Percentiles rank a stretch among this genome's conserved stretches.
Conservation (phyloP, 35 echinoderm and acorn worm species). For the Apostichopus californicus region DNA sequence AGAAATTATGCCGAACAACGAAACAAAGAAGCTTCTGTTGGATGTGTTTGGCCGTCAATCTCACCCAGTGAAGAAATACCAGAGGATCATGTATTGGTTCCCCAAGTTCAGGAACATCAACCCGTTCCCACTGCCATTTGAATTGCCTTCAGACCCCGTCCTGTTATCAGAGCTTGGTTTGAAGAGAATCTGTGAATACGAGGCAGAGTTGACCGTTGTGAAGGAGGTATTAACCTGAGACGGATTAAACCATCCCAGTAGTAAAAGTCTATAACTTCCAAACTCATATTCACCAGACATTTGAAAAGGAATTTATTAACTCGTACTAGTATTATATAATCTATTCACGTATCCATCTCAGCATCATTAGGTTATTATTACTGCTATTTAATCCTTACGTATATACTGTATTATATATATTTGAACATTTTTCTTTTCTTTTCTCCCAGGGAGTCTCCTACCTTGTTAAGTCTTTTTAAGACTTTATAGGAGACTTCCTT, state of each 20-base stretch:
- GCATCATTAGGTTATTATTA: too few relatives aligned
- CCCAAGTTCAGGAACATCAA: constrained; percentile 93
- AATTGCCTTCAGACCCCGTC: constrained; percentile 74
- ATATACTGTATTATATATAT: too few relatives aligned
- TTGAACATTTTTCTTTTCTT: too few relatives aligned
- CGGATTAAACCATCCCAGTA: background rate
- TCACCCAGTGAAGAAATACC: constrained; percentile 93
- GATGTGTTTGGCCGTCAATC: constrained; percentile 77
- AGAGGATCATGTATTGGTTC: constrained; percentile 98
- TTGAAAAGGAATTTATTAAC: too few relatives aligned
- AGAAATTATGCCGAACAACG: constrained; percentile 97
- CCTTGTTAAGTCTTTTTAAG: too few relatives aligned
- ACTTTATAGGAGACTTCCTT: too few relatives aligned
- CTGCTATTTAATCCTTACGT: too few relatives aligned
- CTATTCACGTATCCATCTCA: too few relatives aligned
- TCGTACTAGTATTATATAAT: too few relatives aligned
- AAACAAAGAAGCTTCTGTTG: constrained; percentile 82
- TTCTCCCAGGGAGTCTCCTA: too few relatives aligned
- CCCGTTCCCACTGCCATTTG: constrained; percentile 91
- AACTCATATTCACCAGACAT: too few relatives aligned
- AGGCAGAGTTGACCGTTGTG: constrained; percentile 78
- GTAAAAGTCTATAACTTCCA: too few relatives aligned
- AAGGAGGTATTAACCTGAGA: constrained; percentile 44
- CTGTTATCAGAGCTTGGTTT: constrained; percentile 78
- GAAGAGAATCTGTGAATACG: constrained; percentile 97